phyloP scores from a whole-genome alignment of 2,113 vertebrate genomes.

The Mastomys natalensis region DNA sequence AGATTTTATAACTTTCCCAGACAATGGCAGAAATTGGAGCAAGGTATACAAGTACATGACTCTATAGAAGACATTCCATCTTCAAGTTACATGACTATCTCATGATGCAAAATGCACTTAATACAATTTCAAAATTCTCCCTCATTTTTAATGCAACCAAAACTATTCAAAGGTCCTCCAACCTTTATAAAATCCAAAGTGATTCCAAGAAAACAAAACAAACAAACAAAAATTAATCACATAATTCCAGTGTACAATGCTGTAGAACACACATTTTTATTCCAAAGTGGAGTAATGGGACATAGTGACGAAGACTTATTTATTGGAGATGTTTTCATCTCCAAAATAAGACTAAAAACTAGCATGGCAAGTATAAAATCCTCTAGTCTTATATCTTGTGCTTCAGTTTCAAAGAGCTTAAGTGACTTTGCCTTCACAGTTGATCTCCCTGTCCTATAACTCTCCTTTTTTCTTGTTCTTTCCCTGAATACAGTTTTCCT shows the following conservation, averaged over 20 bases:
- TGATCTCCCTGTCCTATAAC: neutral
- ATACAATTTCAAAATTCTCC: neutral
- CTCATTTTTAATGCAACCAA: neutral
- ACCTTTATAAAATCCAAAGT: neutral
- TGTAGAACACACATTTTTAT: neutral
- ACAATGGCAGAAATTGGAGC: neutral
- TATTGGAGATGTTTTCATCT: no score
- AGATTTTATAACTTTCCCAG: neutral
- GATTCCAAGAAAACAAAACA: no score
- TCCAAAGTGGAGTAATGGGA: neutral
- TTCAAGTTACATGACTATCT: neutral
- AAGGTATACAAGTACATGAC: neutral
- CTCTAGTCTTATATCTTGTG: neutral
- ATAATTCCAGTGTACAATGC: neutral
- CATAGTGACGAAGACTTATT: neutral
- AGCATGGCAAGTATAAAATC: neutral
- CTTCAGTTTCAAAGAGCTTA: neutral
- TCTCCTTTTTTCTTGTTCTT: neutral
- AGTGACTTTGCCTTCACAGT: neutral
- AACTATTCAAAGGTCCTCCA: neutral
- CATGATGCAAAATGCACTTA: neutral
- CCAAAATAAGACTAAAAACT: neutral
- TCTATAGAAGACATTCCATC: neutral
- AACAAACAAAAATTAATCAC: neutral
- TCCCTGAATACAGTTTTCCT: neutral